These are phyloP conservation scores for Leptodactylus fallax DNA, from an alignment of 2,797 vertebrate species.

Conservation along the genomic window DNA sequence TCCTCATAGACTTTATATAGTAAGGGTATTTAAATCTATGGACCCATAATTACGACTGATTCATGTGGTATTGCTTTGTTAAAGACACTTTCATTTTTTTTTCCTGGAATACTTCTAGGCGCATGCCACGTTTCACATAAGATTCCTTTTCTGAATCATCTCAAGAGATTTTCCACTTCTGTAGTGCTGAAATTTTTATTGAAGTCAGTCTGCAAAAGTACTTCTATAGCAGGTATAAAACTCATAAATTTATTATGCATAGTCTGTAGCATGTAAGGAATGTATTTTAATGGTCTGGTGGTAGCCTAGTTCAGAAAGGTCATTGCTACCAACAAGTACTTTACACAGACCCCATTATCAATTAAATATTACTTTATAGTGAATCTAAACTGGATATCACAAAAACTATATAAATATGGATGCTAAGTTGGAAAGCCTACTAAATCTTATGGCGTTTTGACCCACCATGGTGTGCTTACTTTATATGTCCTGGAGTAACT, in stretches of 20 bases:
- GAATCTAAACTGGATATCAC: too few relatives aligned
- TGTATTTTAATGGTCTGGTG: not conserved
- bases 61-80: slow-evolving; percentile 61
- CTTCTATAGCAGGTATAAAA: slow-evolving; percentile 20
- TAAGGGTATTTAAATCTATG: slow-evolving; percentile 26
- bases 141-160: slow-evolving; percentile 46
- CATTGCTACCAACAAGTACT: not conserved
- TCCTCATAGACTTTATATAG: slow-evolving; percentile 48
- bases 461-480: too few relatives aligned
- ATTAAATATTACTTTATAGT: too few relatives aligned
- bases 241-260: not conserved
- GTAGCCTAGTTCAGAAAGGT: not conserved
- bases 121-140: slow-evolving; percentile 57
- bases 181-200: slow-evolving; percentile 55
- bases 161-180: slow-evolving; percentile 50
- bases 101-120: slow-evolving; percentile 12
- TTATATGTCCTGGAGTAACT: too few relatives aligned
- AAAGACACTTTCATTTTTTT: slow-evolving; percentile 46
- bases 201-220: slow-evolving; percentile 53
- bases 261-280: not conserved
- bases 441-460: too few relatives aligned
- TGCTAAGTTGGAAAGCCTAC: too few relatives aligned
- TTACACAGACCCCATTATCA: not conserved
- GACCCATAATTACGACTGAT: slow-evolving; percentile 56
- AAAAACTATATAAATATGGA: too few relatives aligned